Percentiles rank a stretch among this genome's conserved stretches.
Evolutionary conservation across 2,113 vertebrate species (phyloP).

Genomic region (Macroglossus sobrinus): DNA sequence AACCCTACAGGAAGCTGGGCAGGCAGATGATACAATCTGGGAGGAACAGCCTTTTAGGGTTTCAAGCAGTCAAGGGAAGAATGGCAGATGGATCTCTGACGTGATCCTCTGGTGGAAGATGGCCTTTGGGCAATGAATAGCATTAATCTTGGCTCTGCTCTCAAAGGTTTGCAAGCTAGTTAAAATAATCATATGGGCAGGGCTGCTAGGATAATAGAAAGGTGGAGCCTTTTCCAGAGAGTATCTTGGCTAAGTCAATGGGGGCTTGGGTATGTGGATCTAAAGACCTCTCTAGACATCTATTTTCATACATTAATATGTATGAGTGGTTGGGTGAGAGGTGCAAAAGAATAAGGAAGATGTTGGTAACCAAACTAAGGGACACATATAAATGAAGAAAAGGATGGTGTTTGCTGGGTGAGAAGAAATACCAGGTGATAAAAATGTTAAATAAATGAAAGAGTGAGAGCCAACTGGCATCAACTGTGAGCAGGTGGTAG

Average conservation of each 20-base stretch:
- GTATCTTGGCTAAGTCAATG: not conserved
- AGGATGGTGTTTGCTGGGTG: not conserved
- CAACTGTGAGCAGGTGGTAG: not conserved
- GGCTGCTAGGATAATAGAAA: not conserved
- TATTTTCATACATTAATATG: not conserved
- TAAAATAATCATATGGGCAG: not conserved
- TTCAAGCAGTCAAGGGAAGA: not conserved
- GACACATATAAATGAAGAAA: not conserved
- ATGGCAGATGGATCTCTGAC: not conserved
- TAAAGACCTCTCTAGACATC: not conserved
- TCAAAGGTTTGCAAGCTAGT: not conserved
- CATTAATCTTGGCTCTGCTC: not conserved
- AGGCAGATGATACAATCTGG: not conserved
- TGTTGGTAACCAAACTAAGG: not conserved
- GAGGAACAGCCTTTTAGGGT: not conserved
- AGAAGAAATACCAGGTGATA: not conserved
- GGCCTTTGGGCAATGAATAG: not conserved
- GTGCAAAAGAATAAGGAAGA: not conserved
- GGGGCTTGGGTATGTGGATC: not conserved
- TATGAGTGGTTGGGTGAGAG: not conserved
- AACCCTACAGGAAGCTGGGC: not conserved
- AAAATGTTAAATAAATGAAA: constrained; percentile 7
- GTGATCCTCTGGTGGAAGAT: not conserved
- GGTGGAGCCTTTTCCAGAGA: not conserved
- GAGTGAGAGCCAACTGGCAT: not conserved